Evolutionary conservation across 2,113 vertebrate genomes (phyloP), one percentile per base, ranked within the genome.

Genomic region (Ceyx melanurus): DNA sequence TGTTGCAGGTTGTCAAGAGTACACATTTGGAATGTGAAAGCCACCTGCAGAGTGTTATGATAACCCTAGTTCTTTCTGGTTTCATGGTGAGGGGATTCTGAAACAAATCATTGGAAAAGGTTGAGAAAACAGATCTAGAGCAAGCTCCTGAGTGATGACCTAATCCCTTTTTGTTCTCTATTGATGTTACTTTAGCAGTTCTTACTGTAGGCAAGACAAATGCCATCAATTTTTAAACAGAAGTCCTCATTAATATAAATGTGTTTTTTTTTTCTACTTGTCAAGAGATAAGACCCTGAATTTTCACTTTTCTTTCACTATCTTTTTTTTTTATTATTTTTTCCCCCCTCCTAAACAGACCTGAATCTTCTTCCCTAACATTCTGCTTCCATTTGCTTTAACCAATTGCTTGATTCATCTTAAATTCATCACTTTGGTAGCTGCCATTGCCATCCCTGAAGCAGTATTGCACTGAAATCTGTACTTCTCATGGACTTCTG

Each of bases 181-280:
- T 88, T 90, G 89, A 88, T 80, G 60, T 26, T 25, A 51, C 46
- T 89, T 85, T 40, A 91, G 62, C 33, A 67, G 28, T 60, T 92
- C 80, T 89, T 89, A 89, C 51, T 80, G 46, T 77, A 60, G 56
- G 42, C 65, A 89, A 91, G 67, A 89, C n/a, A 91, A 86, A 86
- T 80, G n/a, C 11, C 54, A 94, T 92, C 15, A 77, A 89, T 91
- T 92, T 91, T 95, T 91, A 85, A 95, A 18, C 35, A 88, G 58
- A 65, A 90, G 10, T 66, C 37, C 51, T 91, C 72, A 95, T 92
- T 94, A 91, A 91, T 91, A 89, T 82, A 94, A 77, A 92, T 66
- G 26, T n/a, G 0, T 15, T 5, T 15, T 56, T 31, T 8, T 89
- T 92, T 92, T 66, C 71, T 64, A 35, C 50, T 83, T 77, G 73